phyloP scores from a whole-genome alignment of 1,140 invertebrate species.

The Euglossa dilemma region DNA sequence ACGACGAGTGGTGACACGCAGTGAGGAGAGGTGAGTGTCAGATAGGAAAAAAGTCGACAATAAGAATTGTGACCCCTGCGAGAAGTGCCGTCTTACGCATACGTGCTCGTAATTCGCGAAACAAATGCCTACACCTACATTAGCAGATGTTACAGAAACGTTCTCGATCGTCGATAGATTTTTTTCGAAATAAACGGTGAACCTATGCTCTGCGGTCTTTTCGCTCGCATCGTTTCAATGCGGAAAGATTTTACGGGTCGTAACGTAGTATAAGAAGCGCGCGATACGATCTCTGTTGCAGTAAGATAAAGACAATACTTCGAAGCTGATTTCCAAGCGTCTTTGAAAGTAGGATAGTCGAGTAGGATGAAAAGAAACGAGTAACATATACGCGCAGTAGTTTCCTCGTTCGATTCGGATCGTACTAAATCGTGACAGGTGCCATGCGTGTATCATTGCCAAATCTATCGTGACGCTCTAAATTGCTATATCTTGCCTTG shows the following conservation, averaged over 20 bases:
- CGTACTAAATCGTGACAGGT: conserved; percentile 29
- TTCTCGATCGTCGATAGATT: conserved; percentile 28
- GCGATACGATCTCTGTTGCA: background rate
- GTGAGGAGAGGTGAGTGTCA: conserved; percentile 62
- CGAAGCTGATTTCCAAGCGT: background rate
- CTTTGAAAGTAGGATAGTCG: background rate
- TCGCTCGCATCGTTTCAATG: background rate
- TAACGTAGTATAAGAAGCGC: background rate
- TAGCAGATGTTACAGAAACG: background rate
- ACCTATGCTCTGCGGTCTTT: background rate
- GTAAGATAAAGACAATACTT: background rate
- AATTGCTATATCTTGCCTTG: background rate
- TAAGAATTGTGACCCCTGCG: background rate
- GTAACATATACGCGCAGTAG: conserved; percentile 15
- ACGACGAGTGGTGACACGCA: conserved; percentile 52
- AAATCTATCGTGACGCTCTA: conserved; percentile 12
- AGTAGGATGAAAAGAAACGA: background rate
- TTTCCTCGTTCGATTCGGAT: background rate
- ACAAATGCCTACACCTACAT: background rate
- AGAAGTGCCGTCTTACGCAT: conserved; percentile 39
- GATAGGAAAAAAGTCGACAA: conserved; percentile 30
- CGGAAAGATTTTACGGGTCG: background rate
- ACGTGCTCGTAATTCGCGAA: background rate
- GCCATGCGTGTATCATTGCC: conserved; percentile 39
- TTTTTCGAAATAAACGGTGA: background rate